A percentile compares a stretch with the other conserved stretches of the same genome.
Conservation (phyloP, 2,797 vertebrate genomes). For the Xenentodon cancila region DNA sequence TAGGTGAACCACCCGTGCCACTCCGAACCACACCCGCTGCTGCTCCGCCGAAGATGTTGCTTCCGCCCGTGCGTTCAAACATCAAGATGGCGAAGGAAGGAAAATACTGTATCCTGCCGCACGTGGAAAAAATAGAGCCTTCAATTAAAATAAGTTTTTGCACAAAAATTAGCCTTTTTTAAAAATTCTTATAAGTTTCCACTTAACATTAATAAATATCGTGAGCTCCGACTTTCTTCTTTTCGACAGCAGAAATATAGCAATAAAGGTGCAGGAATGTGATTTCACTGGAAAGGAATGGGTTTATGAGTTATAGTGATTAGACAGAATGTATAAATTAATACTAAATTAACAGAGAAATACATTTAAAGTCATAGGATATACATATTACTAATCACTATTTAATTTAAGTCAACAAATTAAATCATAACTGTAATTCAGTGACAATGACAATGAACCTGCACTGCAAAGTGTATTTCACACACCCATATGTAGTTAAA, state of each 20-base stretch:
- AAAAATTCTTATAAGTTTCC: background rate
- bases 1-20: constrained; percentile 77
- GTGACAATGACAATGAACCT: too few relatives aligned
- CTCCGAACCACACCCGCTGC: constrained; percentile 78
- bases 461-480: too few relatives aligned
- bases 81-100: constrained; percentile 84
- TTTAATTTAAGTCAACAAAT: too few relatives aligned
- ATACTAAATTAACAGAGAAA: constrained; percentile 22
- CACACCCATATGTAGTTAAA: too few relatives aligned
- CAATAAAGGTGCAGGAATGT: constrained; percentile 38
- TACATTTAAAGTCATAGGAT: background rate
- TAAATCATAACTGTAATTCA: too few relatives aligned
- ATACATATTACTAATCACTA: too few relatives aligned
- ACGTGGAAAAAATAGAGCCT: constrained; percentile 78
- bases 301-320: constrained; percentile 56
- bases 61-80: constrained; percentile 75
- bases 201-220: accelerated
- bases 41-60: constrained; percentile 70
- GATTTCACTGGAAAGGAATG: constrained; percentile 77
- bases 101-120: constrained; percentile 82
- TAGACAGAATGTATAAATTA: constrained; percentile 44
- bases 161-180: background rate
- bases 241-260: background rate
- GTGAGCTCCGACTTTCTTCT: background rate
- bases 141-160: constrained; percentile 39